Evolutionary conservation across 2,888 invertebrate species (phyloP), one percentile per base, ranked within the genome.

Genomic region (Conus canariensis): DNA sequence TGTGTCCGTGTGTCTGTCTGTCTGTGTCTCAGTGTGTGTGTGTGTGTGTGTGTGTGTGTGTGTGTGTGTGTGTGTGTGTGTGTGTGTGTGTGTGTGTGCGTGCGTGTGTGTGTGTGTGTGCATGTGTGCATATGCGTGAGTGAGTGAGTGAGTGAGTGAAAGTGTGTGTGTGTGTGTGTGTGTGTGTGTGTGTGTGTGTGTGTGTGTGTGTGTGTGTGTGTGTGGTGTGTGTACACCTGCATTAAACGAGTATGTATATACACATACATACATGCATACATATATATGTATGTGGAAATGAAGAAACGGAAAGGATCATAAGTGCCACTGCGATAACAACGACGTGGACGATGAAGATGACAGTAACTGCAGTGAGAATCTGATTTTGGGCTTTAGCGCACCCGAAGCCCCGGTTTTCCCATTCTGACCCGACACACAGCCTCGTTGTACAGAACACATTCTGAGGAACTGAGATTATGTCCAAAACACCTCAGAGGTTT

Each of bases 181-280:
- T 85, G 56, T 83, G 58, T 25, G 19, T 83, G 70, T 16, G 19
- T 67, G 30, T 64, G 45, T 83, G 67, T 83, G 30, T 82, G n/a
- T 83, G 19, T 64, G 70, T 64, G 19, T 83, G 30, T 83, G 10
- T 83, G 58, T 83, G 56, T 85, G 58, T 86, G 19, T 70, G 58
- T 85, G 30, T 89, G 59, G 12, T 64, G 58, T 85, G 64, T 85
- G 70, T 89, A 19, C 85, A 56, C 67, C 16, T 89, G 67, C 85
- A 19, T 85, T 16, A 64, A 64, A 16, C 16, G 67, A 67, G 30
- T 88, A 45, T 88, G 30, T 88, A 45, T 88, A 16, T 88, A 45
- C 64, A 16, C 83, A 45, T 82, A 16, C 80, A 19, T 80, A 9
- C 59, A 22, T 77, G 1, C 60, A 16, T 85, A 22, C 85, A 30